Conservation (phyloP, 1,140 invertebrate genomes). For the Zaprionus lachaisei region DNA sequence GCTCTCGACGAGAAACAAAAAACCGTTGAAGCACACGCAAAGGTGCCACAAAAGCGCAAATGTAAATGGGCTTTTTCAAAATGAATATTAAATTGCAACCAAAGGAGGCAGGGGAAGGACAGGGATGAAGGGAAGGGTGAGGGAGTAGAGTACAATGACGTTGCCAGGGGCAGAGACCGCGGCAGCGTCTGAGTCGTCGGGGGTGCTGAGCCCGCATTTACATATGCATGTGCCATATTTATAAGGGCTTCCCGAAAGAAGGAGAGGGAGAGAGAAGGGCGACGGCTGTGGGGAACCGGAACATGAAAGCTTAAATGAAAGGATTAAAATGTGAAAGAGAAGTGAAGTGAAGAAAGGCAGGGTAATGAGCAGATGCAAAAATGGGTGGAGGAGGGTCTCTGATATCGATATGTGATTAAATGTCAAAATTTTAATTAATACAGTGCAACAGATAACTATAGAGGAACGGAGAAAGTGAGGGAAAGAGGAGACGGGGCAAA, state of each 20-base stretch:
- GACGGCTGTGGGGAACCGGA: not conserved
- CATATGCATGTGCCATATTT: conserved; percentile 31
- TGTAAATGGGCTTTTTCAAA: conserved; percentile 78
- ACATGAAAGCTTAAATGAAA: not conserved
- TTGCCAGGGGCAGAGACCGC: not conserved
- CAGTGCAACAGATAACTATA: not conserved
- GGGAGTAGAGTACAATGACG: not conserved
- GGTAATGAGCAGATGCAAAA: not conserved
- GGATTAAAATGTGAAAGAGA: conserved; percentile 7
- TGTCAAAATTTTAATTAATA: not conserved
- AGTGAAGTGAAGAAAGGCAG: not conserved
- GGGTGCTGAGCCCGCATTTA: conserved; percentile 22
- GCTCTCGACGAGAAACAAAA: conserved; percentile 1
- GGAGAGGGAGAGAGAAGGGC: not conserved
- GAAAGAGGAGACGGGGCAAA: too few species aligned
- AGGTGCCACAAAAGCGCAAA: conserved; percentile 51
- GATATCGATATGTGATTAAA: conserved; percentile 4
- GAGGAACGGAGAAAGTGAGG: not conserved
- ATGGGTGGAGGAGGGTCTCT: not conserved
- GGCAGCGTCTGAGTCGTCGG: not conserved
- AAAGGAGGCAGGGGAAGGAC: not conserved
- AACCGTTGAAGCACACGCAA: conserved; percentile 29
- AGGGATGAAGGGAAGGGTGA: not conserved
- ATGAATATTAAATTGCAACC: conserved; percentile 75
- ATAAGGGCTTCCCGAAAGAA: not conserved